These are phyloP conservation scores for Oncopodura yosiiana DNA, from an alignment of 1,140 invertebrate species.

Conservation along the genomic window DNA sequence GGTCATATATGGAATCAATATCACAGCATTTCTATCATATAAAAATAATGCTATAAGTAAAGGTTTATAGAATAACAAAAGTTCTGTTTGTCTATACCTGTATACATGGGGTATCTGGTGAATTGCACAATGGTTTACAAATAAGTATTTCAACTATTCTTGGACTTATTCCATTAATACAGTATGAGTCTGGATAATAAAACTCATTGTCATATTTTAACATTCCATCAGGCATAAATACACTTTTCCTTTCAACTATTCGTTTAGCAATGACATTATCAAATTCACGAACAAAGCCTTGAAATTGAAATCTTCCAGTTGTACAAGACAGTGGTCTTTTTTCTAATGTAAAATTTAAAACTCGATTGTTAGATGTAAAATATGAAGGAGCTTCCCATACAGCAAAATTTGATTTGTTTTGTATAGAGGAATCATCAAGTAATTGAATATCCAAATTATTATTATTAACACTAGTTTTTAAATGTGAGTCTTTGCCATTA, in stretches of 20 bases:
- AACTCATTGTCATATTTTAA: slow-evolving; percentile 25
- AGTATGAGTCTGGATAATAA: slow-evolving; percentile 14
- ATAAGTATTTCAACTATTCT: slow-evolving; percentile 19
- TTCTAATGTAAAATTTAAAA: not conserved
- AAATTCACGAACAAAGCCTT: slow-evolving; percentile 23
- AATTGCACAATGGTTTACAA: slow-evolving; percentile 17
- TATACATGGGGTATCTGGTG: slow-evolving; percentile 14
- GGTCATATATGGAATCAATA: slow-evolving; percentile 15
- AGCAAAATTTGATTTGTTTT: not conserved
- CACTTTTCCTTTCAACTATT: not conserved
- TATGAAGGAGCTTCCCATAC: slow-evolving; percentile 13
- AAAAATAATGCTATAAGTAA: too few relatives aligned
- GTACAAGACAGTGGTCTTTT: slow-evolving; percentile 6
- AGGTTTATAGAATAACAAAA: too few relatives aligned
- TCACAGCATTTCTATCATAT: slow-evolving; percentile 25
- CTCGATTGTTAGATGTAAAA: slow-evolving; percentile 6
- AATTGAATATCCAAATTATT: too few relatives aligned
- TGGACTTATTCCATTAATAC: slow-evolving; percentile 18
- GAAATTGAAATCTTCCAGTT: slow-evolving; percentile 19
- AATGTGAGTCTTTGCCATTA: not conserved
- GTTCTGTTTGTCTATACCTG: too few relatives aligned
- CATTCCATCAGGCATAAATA: slow-evolving; percentile 9
- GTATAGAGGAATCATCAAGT: too few relatives aligned
- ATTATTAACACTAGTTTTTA: not conserved
- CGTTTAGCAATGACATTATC: not conserved